A percentile compares a stretch with the other conserved stretches of the same genome.
These are phyloP conservation scores for Mizuhopecten yessoensis DNA, from an alignment of 1,140 invertebrate species.

Conservation along the genomic window DNA sequence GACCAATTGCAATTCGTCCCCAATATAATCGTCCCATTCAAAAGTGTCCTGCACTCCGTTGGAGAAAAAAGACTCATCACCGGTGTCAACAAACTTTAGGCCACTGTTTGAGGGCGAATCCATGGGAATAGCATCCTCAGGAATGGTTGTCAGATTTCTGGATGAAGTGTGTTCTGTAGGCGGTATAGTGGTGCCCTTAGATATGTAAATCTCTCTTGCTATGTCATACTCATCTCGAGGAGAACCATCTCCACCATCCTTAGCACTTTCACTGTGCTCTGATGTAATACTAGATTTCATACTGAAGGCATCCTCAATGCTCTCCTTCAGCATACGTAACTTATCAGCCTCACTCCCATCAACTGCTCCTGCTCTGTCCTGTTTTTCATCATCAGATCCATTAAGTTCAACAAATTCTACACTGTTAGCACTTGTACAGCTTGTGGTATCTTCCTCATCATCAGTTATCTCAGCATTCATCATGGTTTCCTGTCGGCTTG, in stretches of 20 bases:
- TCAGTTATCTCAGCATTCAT: background rate
- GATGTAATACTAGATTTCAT: slow-evolving; percentile 11
- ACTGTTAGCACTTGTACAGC: slow-evolving; percentile 24
- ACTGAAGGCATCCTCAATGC: slow-evolving; percentile 48
- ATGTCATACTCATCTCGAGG: slow-evolving; percentile 68
- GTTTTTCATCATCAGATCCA: slow-evolving; percentile 61
- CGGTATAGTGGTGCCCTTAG: slow-evolving; percentile 71
- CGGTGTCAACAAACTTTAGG: slow-evolving; percentile 72
- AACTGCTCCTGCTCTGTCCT: background rate
- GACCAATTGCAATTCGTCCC: slow-evolving; percentile 68
- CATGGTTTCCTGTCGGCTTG: background rate
- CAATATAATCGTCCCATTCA: slow-evolving; percentile 81
- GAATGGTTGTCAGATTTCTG: slow-evolving; percentile 75
- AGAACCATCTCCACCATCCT: slow-evolving; percentile 47
- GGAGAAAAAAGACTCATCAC: slow-evolving; percentile 58
- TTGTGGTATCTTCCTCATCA: slow-evolving; percentile 8
- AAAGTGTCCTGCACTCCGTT: slow-evolving; percentile 66
- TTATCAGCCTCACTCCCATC: slow-evolving; percentile 55
- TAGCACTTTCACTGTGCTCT: slow-evolving; percentile 55
- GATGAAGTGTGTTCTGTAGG: slow-evolving; percentile 60
- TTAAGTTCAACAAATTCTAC: slow-evolving; percentile 43
- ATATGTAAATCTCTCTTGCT: slow-evolving; percentile 77
- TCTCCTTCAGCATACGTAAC: slow-evolving; percentile 58
- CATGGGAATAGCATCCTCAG: slow-evolving; percentile 73
- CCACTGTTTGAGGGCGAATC: slow-evolving; percentile 69